Percentiles rank a stretch among this genome's conserved stretches.
Evolutionary conservation across 2,797 vertebrate species (phyloP).

Genomic region (Falco concolor): DNA sequence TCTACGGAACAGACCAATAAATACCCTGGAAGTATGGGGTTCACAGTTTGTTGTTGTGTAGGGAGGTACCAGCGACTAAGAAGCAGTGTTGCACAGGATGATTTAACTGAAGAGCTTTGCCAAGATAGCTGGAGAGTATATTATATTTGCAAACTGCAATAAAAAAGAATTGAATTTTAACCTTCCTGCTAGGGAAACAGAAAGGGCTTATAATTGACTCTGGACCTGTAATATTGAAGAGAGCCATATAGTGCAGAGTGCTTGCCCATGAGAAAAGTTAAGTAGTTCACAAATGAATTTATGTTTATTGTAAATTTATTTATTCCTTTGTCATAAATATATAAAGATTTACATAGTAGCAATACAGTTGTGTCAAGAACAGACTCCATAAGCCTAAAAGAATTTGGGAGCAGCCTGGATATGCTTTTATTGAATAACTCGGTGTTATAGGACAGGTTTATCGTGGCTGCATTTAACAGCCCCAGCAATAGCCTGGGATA

Average conservation of each 20-base stretch:
- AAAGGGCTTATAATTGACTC: conserved; percentile 18
- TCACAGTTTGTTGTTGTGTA: neutral
- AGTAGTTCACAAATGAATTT: neutral
- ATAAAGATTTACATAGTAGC: neutral
- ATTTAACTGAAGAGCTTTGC: conserved; percentile 38
- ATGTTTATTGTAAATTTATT: neutral
- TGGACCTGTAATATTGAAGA: neutral
- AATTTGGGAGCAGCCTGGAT: neutral
- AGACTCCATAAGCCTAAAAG: neutral
- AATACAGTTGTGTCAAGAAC: neutral
- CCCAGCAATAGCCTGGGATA: neutral
- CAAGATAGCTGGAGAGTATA: conserved; percentile 1
- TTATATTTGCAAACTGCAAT: conserved; percentile 30
- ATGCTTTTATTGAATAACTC: neutral
- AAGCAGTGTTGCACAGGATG: neutral
- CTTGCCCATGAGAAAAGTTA: neutral
- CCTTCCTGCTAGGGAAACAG: conserved; percentile 1
- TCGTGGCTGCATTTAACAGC: neutral
- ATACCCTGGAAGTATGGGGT: neutral
- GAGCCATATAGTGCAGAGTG: neutral
- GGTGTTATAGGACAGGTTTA: neutral
- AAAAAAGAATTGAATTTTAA: conserved; percentile 44
- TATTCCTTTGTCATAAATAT: neutral
- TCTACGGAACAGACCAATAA: neutral
- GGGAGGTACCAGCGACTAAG: neutral